Base-by-base conservation (phyloP, 1,140 invertebrate genomes). In the Neocloeon triangulifer region DNA sequence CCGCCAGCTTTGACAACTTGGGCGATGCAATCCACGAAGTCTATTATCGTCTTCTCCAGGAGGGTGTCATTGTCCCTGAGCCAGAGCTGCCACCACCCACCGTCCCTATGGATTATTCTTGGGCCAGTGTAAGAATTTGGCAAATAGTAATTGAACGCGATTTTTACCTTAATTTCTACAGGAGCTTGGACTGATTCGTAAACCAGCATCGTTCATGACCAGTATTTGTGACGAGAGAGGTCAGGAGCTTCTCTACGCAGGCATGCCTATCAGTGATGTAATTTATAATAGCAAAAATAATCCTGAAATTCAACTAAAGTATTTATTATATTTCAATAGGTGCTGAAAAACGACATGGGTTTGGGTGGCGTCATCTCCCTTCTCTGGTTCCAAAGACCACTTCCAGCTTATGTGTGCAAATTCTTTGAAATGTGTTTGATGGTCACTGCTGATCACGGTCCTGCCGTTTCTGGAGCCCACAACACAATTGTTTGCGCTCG, bases 401-500 rank as follows among this genome's bases (percentile, higher is more conserved):
- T 99, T 10, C 92, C 94, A 0, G 59, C 73, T 0, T 89, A 89
- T 52, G 89, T 89, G 16, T 85, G 81, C 51, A 92, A 94, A 57
- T 99, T 98, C 63, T 75, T 98, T 41, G 95, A 99, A 61, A 95
- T 98, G 82, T 94, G 91, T 47, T 58, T 99, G 18, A 96, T 99
- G 73, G 79, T 99, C 19, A 98, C 95, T 1, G 95, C 95, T 29
- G 95, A 98, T 61, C 95, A 98, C 52, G 95, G 94, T 16, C 94
- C 95, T 0, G 95, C 94, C 8, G 95, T 99, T 0, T 94, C 86
- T 6, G 95, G 94, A 12, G 94, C 94, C 0, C 94, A 98, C 51
- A 99, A 99, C 52, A 98, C 94, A 10, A 98, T 99, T 52, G 95
- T 99, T 5, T 96, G 91, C 48, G 92, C 95, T 2, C 58, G 95